A percentile compares a stretch with the other conserved stretches of the same genome.
phyloP scores from a whole-genome alignment of 2,888 invertebrate species.

The Harpalus rubripes region DNA sequence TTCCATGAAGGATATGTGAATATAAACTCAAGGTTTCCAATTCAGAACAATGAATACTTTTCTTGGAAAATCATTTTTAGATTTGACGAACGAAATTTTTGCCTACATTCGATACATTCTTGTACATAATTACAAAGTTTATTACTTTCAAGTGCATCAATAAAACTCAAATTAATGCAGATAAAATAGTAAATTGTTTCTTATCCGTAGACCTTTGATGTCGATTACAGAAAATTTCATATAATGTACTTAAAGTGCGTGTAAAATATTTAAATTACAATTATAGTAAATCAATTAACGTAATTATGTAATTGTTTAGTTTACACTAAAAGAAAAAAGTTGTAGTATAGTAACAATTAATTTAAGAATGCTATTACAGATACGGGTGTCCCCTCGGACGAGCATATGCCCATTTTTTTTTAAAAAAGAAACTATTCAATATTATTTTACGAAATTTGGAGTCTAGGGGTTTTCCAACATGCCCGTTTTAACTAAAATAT shows the following conservation, averaged over 20 bases:
- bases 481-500: too few relatives aligned
- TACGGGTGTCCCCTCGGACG: too few relatives aligned
- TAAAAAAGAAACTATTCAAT: too few relatives aligned
- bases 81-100: too few relatives aligned
- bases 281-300: background rate
- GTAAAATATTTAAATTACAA: background rate
- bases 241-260: background rate
- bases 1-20: too few relatives aligned
- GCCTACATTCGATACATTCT: too few relatives aligned
- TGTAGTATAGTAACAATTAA: background rate
- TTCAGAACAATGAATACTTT: too few relatives aligned
- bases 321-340: background rate
- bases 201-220: background rate
- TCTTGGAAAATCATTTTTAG: too few relatives aligned
- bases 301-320: background rate
- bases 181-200: background rate
- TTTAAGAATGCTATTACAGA: background rate
- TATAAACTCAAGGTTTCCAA: too few relatives aligned
- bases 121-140: background rate
- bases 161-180: background rate
- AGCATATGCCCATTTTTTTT: too few relatives aligned
- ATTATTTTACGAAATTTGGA: too few relatives aligned
- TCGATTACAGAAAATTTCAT: background rate
- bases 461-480: too few relatives aligned
- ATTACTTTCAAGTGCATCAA: background rate